A percentile compares a stretch with the other conserved stretches of the same genome.
phyloP scores from a whole-genome alignment of 2,797 vertebrate genomes.

The Gorsachius magnificus region DNA sequence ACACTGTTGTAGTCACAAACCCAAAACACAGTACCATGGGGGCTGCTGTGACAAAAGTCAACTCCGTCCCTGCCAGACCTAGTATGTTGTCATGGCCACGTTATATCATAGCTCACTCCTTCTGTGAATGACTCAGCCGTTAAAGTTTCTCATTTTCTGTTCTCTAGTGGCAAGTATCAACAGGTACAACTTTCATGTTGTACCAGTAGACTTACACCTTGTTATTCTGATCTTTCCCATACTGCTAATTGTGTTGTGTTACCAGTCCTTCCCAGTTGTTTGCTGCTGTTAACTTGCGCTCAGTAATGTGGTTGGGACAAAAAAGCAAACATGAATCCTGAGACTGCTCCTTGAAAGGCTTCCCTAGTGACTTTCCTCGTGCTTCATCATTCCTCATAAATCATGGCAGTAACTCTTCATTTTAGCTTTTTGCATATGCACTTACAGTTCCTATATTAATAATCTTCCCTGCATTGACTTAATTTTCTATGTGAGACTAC shows the following conservation, averaged over 20 bases:
- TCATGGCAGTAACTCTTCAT: not conserved
- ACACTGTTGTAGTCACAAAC: not conserved
- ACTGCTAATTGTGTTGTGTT: not conserved
- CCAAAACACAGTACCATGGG: not conserved
- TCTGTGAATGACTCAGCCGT: not conserved
- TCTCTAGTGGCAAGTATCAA: not conserved
- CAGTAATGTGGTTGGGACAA: not conserved
- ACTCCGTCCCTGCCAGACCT: not conserved
- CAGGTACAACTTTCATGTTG: not conserved
- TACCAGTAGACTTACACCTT: not conserved
- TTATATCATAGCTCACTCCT: not conserved
- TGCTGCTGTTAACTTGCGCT: not conserved
- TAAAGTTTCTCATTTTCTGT: not conserved
- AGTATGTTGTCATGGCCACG: rapidly evolving
- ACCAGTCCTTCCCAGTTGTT: not conserved
- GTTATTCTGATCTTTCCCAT: not conserved
- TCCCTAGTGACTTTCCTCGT: not conserved
- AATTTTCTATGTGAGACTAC: not conserved
- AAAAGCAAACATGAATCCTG: not conserved
- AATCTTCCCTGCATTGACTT: not conserved
- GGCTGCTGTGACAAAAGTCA: not conserved
- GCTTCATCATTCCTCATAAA: not conserved
- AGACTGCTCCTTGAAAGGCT: not conserved
- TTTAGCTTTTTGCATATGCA: not conserved
- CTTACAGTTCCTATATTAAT: not conserved